A percentile compares a stretch with the other conserved stretches of the same genome.
Conservation (phyloP, 2,113 vertebrate species). For the Thryonomys swinderianus region DNA sequence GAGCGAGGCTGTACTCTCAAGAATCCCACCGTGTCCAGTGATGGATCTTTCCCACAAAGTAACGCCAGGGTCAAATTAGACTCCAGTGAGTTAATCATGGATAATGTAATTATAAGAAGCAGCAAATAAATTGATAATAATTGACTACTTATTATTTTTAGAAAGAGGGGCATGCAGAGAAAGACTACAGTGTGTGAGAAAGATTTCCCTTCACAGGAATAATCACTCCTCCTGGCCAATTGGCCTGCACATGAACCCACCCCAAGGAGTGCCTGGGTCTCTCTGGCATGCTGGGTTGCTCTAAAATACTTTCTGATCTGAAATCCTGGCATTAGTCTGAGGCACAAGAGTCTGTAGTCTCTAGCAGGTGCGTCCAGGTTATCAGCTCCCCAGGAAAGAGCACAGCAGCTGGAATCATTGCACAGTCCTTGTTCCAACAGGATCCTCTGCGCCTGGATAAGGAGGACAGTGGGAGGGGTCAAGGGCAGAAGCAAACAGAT, state of each 20-base stretch:
- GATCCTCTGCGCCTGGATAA: not conserved
- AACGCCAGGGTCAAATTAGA: constrained; percentile 66
- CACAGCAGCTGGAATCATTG: not conserved
- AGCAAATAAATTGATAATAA: constrained; percentile 73
- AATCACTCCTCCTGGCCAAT: constrained; percentile 46
- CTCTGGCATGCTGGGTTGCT: not conserved
- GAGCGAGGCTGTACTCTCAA: constrained; percentile 23
- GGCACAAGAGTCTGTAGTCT: not conserved
- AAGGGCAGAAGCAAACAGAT: not conserved
- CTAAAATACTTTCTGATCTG: constrained; percentile 21
- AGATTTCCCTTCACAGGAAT: constrained; percentile 46
- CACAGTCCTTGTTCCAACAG: not conserved
- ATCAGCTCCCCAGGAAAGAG: not conserved
- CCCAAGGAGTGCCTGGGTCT: not conserved
- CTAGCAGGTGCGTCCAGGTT: not conserved
- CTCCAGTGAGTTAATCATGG: constrained; percentile 73
- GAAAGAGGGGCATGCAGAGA: constrained; percentile 28
- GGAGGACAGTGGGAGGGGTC: not conserved
- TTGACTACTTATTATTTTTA: constrained; percentile 68
- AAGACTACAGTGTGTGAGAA: constrained; percentile 43
- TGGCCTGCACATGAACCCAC: constrained; percentile 45
- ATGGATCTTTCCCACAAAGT: constrained; percentile 46
- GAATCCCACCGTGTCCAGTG: not conserved
- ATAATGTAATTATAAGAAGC: constrained; percentile 76
- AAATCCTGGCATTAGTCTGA: not conserved